These are phyloP conservation scores for Conus betulinus DNA, from an alignment of 1,140 invertebrate species.

Conservation along the genomic window DNA sequence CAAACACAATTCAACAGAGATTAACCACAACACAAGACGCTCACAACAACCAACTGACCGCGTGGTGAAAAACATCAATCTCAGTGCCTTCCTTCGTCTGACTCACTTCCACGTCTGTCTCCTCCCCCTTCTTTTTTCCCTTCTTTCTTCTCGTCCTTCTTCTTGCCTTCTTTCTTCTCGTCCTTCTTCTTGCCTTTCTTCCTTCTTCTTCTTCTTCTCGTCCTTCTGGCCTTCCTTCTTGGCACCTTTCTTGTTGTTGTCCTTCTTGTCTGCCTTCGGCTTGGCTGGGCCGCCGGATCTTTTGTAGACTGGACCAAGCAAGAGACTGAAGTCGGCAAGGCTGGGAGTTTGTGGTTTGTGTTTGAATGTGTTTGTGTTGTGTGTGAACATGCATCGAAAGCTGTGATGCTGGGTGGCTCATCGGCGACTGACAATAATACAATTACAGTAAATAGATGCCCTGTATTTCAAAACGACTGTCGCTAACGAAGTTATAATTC, in stretches of 20 bases:
- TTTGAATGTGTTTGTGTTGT: too few relatives aligned
- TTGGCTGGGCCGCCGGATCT: background rate
- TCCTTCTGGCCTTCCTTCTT: background rate
- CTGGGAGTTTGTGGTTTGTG: too few relatives aligned
- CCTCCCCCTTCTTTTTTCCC: background rate
- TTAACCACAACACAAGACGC: too few relatives aligned
- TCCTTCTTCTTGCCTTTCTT: background rate
- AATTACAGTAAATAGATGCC: too few relatives aligned
- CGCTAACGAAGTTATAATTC: too few relatives aligned
- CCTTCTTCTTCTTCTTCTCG: background rate
- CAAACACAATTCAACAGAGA: too few relatives aligned
- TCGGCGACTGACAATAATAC: too few relatives aligned
- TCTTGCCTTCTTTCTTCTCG: background rate
- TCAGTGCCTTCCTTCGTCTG: background rate
- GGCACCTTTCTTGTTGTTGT: background rate
- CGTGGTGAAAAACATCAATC: background rate
- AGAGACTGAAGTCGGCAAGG: too few relatives aligned
- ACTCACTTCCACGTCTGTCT: background rate
- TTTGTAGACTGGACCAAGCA: background rate
- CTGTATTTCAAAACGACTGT: too few relatives aligned
- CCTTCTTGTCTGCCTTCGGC: background rate
- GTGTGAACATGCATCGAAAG: too few relatives aligned
- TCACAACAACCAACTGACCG: background rate
- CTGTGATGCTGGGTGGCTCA: too few relatives aligned
- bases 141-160: background rate